Evolutionary conservation across 2,888 invertebrate species (phyloP).

Genomic region (Synergus umbraculus): DNA sequence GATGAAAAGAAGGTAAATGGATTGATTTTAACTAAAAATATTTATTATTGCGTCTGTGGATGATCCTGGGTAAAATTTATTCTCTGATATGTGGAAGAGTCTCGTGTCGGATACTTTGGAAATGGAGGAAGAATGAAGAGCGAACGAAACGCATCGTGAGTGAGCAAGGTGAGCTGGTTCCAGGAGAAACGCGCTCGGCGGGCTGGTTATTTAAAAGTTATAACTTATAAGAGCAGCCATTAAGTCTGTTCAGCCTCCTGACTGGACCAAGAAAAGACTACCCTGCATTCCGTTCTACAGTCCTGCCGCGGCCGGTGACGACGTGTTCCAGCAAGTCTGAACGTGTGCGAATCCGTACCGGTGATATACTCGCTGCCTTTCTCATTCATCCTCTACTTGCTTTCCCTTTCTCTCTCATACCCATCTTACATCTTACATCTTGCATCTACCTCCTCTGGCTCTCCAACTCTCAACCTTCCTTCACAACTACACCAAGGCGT

Average conservation of each 20-base stretch:
- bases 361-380: slow-evolving; percentile 11
- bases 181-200: slow-evolving; percentile 47
- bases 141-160: slow-evolving; percentile 55
- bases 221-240: slow-evolving; percentile 70
- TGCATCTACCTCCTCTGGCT: not conserved
- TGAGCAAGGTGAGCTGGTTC: slow-evolving; percentile 65
- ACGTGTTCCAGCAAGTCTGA: slow-evolving; percentile 41
- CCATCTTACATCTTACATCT: not conserved
- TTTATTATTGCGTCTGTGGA: not conserved
- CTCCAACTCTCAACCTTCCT: not conserved
- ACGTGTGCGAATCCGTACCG: slow-evolving; percentile 32
- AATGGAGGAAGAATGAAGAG: slow-evolving; percentile 45
- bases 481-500: not conserved
- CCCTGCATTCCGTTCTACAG: slow-evolving; percentile 52
- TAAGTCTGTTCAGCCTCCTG: slow-evolving; percentile 60
- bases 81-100: slow-evolving; percentile 22
- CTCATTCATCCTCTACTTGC: slow-evolving; percentile 20
- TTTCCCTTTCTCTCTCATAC: slow-evolving; percentile 8
- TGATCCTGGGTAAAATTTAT: not conserved
- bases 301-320: slow-evolving; percentile 45
- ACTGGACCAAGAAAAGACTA: slow-evolving; percentile 44
- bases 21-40: too few species aligned
- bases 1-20: too few species aligned
- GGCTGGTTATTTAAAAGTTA: slow-evolving; percentile 71
- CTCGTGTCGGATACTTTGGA: not conserved